A percentile compares a stretch with the other conserved stretches of the same genome.
These are phyloP conservation scores for Agelastica alni DNA, from an alignment of 2,888 invertebrate species.

Conservation along the genomic window DNA sequence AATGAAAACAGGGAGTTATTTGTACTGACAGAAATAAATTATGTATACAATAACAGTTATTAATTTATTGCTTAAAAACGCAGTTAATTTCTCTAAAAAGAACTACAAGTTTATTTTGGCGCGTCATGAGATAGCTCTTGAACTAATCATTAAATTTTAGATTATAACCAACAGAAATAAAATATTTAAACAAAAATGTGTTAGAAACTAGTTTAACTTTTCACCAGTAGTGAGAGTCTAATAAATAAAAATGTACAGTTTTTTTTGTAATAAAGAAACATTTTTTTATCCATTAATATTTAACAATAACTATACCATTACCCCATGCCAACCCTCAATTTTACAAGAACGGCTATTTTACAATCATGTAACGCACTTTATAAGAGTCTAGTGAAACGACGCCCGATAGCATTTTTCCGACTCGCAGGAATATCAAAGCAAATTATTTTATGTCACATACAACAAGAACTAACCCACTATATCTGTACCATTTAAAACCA, in stretches of 20 bases:
- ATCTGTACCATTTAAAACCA: too few species aligned
- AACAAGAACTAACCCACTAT: too few species aligned
- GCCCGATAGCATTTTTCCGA: too few species aligned
- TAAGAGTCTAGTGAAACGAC: not conserved
- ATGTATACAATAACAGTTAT: too few species aligned
- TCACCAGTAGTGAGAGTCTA: conserved; percentile 49
- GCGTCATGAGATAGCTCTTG: conserved; percentile 2
- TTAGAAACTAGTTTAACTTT: conserved; percentile 47
- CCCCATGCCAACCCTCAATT: conserved; percentile 49
- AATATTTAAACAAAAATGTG: conserved; percentile 48
- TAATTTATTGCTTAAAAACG: too few species aligned
- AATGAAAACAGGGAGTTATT: too few species aligned
- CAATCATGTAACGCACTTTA: conserved; percentile 37
- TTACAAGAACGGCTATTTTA: conserved; percentile 45
- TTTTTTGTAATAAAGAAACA: conserved; percentile 44
- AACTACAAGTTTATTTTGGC: too few species aligned
- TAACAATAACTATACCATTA: conserved; percentile 47
- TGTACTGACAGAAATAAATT: too few species aligned
- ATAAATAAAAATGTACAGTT: conserved; percentile 50
- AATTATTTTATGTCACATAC: too few species aligned
- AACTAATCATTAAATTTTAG: conserved; percentile 18
- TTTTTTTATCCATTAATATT: conserved; percentile 46
- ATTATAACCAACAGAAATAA: conserved; percentile 49
- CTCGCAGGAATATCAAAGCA: too few species aligned
- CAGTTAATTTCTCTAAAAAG: too few species aligned